Evolutionary conservation across 2,888 invertebrate genomes (phyloP).

Genomic region (Oxystoma pomonae): DNA sequence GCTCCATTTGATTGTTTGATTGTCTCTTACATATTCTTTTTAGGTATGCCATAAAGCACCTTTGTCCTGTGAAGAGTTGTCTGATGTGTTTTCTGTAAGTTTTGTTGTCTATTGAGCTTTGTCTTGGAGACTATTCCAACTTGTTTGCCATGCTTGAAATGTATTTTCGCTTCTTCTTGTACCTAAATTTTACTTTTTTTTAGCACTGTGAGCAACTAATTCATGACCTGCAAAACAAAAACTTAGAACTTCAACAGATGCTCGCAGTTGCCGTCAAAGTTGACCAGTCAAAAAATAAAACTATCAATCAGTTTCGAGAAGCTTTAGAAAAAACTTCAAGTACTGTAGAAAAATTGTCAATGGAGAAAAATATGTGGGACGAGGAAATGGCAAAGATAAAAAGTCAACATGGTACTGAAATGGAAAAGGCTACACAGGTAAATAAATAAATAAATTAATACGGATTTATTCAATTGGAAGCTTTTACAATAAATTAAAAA

Average conservation of each 20-base stretch:
- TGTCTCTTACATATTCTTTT: too few species aligned
- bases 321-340: slow-evolving; percentile 55
- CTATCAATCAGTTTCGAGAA: slow-evolving; percentile 61
- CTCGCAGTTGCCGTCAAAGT: slow-evolving; percentile 74
- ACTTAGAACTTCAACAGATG: slow-evolving; percentile 74
- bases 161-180: too few species aligned
- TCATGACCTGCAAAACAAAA: slow-evolving; percentile 65
- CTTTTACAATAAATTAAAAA: too few species aligned
- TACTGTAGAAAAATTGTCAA: slow-evolving; percentile 39
- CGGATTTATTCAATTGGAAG: too few species aligned
- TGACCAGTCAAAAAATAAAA: slow-evolving; percentile 69
- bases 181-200: slow-evolving; percentile 19
- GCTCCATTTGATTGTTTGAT: too few species aligned
- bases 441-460: not conserved
- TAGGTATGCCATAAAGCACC: too few species aligned
- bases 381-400: slow-evolving; percentile 34
- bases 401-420: slow-evolving; percentile 30
- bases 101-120: too few species aligned
- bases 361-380: slow-evolving; percentile 40
- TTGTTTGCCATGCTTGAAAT: too few species aligned
- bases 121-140: too few species aligned
- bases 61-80: too few species aligned
- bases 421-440: slow-evolving; percentile 40
- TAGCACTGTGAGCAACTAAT: slow-evolving; percentile 76
- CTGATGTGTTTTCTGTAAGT: too few species aligned